These are phyloP conservation scores for Cerceris ruficornis DNA, from an alignment of 2,888 invertebrate genomes.

Conservation along the genomic window DNA sequence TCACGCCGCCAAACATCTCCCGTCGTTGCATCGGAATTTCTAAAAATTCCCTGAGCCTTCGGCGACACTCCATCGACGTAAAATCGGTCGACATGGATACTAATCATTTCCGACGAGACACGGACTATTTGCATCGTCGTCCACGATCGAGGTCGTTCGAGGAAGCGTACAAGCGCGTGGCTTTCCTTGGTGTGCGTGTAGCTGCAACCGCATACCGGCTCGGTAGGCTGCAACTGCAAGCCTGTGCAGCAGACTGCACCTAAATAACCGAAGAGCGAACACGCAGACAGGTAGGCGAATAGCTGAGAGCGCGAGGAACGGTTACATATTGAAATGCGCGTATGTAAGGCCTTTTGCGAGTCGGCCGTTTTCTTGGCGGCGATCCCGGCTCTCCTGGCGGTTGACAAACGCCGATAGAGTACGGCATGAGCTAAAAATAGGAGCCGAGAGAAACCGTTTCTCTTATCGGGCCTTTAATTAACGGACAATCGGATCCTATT, in stretches of 20 bases:
- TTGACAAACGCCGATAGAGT: slow-evolving; percentile 16
- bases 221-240: not conserved
- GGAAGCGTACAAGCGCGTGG: too few species aligned
- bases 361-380: slow-evolving; percentile 48
- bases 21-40: too few species aligned
- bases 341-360: slow-evolving; percentile 28
- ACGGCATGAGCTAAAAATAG: slow-evolving; percentile 40
- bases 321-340: slow-evolving; percentile 52
- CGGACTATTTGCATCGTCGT: too few species aligned
- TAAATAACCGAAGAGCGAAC: slow-evolving; percentile 26
- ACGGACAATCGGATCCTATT: slow-evolving; percentile 7
- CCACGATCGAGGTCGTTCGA: too few species aligned
- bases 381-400: slow-evolving; percentile 27
- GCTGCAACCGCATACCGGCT: slow-evolving; percentile 2
- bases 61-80: too few species aligned
- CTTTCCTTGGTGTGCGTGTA: not conserved
- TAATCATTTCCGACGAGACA: too few species aligned
- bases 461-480: slow-evolving; percentile 23
- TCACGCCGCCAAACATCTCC: too few species aligned
- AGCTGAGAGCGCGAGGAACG: slow-evolving; percentile 31
- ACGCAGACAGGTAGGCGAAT: slow-evolving; percentile 2
- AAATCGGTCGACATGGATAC: too few species aligned
- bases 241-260: slow-evolving; percentile 5
- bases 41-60: too few species aligned
- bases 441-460: slow-evolving; percentile 21